These are phyloP conservation scores for Notolabrus celidotus DNA, from an alignment of 2,797 vertebrate species.

Conservation along the genomic window DNA sequence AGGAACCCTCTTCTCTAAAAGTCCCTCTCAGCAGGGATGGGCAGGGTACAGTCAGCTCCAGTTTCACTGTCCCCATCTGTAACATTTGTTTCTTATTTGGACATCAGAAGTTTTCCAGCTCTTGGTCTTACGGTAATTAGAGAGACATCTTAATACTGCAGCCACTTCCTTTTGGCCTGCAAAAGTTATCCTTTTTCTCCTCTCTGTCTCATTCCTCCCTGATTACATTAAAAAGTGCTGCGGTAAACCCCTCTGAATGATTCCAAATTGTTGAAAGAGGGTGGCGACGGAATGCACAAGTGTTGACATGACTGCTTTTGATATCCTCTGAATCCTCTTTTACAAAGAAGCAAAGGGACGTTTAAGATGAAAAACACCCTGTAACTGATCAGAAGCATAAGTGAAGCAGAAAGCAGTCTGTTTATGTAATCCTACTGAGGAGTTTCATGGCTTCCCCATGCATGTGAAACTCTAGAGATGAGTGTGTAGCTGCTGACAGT, in stretches of 20 bases:
- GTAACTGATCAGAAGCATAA: conserved; percentile 14
- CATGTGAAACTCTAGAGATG: conserved; percentile 53
- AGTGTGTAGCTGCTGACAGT: conserved; percentile 40
- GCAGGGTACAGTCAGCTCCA: conserved; percentile 52
- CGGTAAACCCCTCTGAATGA: conserved; percentile 63
- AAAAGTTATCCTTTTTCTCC: conserved; percentile 56
- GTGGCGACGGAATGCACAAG: conserved; percentile 58
- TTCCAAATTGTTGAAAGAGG: conserved; percentile 62
- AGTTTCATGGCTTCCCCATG: conserved; percentile 28
- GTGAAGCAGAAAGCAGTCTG: background rate
- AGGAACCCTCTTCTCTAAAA: conserved; percentile 3
- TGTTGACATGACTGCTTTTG: conserved; percentile 34
- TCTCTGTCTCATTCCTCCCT: conserved; percentile 68
- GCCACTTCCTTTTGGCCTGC: conserved; percentile 74
- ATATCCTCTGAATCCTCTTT: conserved; percentile 34
- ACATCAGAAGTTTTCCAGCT: conserved; percentile 72
- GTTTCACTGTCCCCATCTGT: conserved; percentile 70
- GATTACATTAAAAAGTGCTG: conserved; percentile 74
- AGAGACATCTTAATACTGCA: conserved; percentile 77
- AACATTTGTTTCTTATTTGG: conserved; percentile 84
- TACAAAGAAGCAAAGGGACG: conserved; percentile 12
- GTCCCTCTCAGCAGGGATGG: conserved; percentile 48
- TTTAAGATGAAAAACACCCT: conserved; percentile 5
- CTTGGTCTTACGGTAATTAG: conserved; percentile 71
- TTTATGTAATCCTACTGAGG: conserved; percentile 7